Base-by-base conservation (phyloP, 2,888 invertebrate genomes). In the Tenthredo amoena region DNA sequence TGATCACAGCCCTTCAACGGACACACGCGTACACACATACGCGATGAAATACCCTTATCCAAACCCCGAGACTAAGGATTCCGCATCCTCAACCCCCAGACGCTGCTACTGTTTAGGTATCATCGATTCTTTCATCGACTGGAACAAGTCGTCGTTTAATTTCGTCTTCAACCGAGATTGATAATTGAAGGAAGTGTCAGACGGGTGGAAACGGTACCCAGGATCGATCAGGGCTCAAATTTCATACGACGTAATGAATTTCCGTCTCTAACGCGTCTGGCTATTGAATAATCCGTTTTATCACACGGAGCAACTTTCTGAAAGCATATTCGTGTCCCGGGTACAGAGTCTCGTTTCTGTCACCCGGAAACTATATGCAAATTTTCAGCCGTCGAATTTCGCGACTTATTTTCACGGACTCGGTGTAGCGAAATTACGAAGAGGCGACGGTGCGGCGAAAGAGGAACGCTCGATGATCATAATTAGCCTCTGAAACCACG, bases 1-100 rank as follows among this genome's bases (percentile, higher is more conserved):
- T 47, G 74, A 74, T 74, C 74, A 74, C 40, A 47, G 77, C 77
- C 77, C 55, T 77, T 77, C 77, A 12, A 31, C 47, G 7, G 6
- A 34, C 9, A 31, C 77, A 31, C 0, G 43, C 40, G 9, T 6
- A 40, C 18, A 68, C 34, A 18, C 34, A 2, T 15, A 2, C 18
- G 18, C 47, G 21, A 15, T 18, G 15, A 31, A 34, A 68, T 68
- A 26, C 34, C 34, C 31, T 68, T 68, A 68, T 68, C 68, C 15
- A 31, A 68, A 18, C 68, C 12, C 6, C 0, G 31, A 34, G 26
- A 31, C 68, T 15, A 0, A 15, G 5, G 68, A 68, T 18, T 34
- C 68, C 26, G 34, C 18, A 5, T 31, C 18, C 34, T 68, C 18
- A 18, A 34, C 5, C 31, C 68, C 34, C 68, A 31, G 31, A 34